Percentiles rank a stretch among this genome's conserved stretches.
These are phyloP conservation scores for Octodon degus DNA, from an alignment of 2,113 vertebrate genomes.

Conservation along the genomic window DNA sequence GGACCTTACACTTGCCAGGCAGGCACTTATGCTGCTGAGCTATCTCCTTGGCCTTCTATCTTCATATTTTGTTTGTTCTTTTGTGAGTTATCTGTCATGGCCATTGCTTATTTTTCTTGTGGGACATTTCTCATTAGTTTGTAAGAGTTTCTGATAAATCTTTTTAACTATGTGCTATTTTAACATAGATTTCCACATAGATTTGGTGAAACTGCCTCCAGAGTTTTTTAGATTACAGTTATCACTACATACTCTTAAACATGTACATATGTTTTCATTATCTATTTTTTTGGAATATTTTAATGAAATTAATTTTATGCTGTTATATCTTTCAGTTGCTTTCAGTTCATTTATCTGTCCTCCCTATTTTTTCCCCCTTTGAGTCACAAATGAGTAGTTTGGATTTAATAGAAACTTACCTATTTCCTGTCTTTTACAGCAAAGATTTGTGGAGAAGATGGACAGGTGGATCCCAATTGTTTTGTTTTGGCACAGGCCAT, in stretches of 20 bases:
- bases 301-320: neutral
- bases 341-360: neutral
- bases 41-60: neutral
- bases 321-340: conserved; percentile 60
- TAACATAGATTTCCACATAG: neutral
- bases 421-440: conserved; percentile 87
- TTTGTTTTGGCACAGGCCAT: conserved; percentile 95
- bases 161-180: neutral
- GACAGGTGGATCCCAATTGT: conserved; percentile 98
- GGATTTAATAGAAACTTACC: conserved; percentile 44
- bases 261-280: conserved; percentile 4
- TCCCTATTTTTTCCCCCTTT: conserved; percentile 35
- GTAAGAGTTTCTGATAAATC: conserved; percentile 8
- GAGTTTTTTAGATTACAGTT: neutral
- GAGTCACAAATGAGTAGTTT: conserved; percentile 40
- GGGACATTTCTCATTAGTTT: conserved; percentile 42
- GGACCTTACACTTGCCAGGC: too few relatives aligned
- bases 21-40: too few relatives aligned
- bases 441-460: conserved; percentile 98
- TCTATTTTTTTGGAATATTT: neutral
- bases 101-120: conserved; percentile 31
- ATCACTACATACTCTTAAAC: neutral
- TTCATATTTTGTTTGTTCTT: conserved; percentile 46
- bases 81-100: neutral
- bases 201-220: conserved; percentile 32